A percentile compares a stretch with the other conserved stretches of the same genome.
Evolutionary conservation across 2,113 vertebrate genomes (phyloP).

Genomic region (Halichoerus grypus): DNA sequence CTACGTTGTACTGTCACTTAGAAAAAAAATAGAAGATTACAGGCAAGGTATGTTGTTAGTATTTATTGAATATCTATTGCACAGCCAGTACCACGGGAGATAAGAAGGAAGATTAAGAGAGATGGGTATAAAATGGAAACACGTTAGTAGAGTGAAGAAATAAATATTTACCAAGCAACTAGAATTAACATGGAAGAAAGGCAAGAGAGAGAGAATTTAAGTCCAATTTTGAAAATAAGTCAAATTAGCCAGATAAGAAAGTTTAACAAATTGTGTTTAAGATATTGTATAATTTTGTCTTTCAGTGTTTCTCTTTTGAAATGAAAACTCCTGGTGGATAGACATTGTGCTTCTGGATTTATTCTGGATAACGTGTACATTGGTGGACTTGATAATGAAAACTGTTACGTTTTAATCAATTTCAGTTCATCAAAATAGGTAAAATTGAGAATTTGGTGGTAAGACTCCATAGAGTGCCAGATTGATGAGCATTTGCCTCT

Average conservation of each 20-base stretch:
- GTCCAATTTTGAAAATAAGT: neutral
- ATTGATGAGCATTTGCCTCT: fast-evolving
- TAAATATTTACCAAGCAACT: neutral
- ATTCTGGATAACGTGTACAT: neutral
- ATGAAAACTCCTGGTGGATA: neutral
- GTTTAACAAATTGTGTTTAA: neutral
- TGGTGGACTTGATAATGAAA: neutral
- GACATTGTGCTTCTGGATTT: neutral
- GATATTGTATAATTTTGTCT: neutral
- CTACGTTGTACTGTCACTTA: neutral
- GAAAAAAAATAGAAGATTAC: neutral
- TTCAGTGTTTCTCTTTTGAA: neutral
- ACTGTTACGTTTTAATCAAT: neutral
- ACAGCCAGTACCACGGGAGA: neutral
- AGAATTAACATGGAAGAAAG: neutral
- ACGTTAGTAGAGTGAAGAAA: neutral
- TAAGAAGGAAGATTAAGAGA: constrained; percentile 6
- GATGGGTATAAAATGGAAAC: neutral
- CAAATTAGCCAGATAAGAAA: neutral
- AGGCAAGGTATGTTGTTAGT: neutral
- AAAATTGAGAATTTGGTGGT: neutral
- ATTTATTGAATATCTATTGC: neutral
- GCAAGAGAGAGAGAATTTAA: neutral
- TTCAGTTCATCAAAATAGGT: neutral
- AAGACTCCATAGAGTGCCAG: neutral